Evolutionary conservation across 2,888 invertebrate genomes (phyloP), one percentile per base, ranked within the genome.

Genomic region (Apamea anceps): DNA sequence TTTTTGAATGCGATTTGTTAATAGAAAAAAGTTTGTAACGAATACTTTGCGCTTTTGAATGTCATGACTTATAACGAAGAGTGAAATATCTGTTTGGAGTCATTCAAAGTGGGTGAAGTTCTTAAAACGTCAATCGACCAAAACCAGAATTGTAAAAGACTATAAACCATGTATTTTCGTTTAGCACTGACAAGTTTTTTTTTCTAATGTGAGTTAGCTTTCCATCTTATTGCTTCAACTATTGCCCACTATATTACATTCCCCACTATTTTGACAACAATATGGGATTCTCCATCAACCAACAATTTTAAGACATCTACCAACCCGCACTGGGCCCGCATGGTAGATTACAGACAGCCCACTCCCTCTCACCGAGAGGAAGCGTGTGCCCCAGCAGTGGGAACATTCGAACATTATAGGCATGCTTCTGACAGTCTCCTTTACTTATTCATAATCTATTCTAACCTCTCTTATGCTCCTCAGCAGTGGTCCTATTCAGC

Each of bases 401-500:
- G 54, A n/a, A 60, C 10, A 57, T 1, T 57, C 25, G 25, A n/a
- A n/a, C 12, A 60, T 2, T n/a, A 12, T n/a, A 60, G 25, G 13
- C 12, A n/a, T 25, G 57, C 12, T 60, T 12, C n/a, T 13, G 1
- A 13, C 57, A 60, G 8, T 62, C 28, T 6, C 32, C 32, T 18
- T 63, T 32, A 57, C n/a, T 32, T 8, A 63, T 32, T 21, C 15
- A 1, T 25, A 25, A 25, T 79, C 15, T 65, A 45, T 42, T 92
- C 97, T 97, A 94, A 98, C 98, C 98, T 97, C 98, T 95, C 96
- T 98, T 98, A 95, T 98, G 98, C 80, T 98, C 97, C 88, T 98
- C 98, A 72, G 98, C 98, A 48, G 96, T 95, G 81, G 96, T 93
- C 97, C 98, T 91, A 91, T 97, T 97, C 2, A 96, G 96, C 96